A percentile compares a stretch with the other conserved stretches of the same genome.
Evolutionary conservation across 2,797 vertebrate genomes (phyloP).

Genomic region (Coccyzus lansbergi): DNA sequence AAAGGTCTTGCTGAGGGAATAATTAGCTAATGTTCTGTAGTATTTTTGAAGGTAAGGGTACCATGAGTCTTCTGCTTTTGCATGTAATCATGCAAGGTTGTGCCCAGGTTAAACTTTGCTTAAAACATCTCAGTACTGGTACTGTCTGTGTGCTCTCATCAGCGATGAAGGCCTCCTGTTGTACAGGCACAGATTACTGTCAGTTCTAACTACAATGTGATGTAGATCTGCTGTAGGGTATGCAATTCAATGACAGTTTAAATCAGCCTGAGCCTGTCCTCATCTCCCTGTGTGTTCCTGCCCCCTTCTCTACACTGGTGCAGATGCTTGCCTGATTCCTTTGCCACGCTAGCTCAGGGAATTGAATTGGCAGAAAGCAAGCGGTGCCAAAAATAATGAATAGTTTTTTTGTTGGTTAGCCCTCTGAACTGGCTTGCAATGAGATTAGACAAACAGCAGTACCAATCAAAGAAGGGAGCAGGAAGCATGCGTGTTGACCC

Average conservation of each 20-base stretch:
- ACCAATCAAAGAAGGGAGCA: slow-evolving; percentile 18
- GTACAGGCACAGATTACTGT: slow-evolving; percentile 58
- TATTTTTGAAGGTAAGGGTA: not conserved
- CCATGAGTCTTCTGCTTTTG: not conserved
- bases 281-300: slow-evolving; percentile 54
- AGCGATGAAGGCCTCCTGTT: not conserved
- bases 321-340: slow-evolving; percentile 34
- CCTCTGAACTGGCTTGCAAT: slow-evolving; percentile 25
- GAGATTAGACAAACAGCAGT: slow-evolving; percentile 30
- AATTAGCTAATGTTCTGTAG: not conserved
- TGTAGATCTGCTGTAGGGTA: slow-evolving; percentile 57
- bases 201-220: slow-evolving; percentile 53
- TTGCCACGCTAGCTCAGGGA: slow-evolving; percentile 10
- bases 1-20: not conserved
- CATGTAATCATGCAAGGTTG: not conserved
- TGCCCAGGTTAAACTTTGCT: not conserved
- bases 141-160: not conserved
- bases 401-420: slow-evolving; percentile 37
- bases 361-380: slow-evolving; percentile 40
- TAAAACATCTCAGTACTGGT: not conserved
- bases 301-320: not conserved
- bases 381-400: slow-evolving; percentile 34
- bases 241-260: slow-evolving; percentile 49
- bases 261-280: slow-evolving; percentile 38
- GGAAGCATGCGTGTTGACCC: not conserved